Conservation (phyloP, 2,797 vertebrate genomes). For the Perodicticus potto region DNA sequence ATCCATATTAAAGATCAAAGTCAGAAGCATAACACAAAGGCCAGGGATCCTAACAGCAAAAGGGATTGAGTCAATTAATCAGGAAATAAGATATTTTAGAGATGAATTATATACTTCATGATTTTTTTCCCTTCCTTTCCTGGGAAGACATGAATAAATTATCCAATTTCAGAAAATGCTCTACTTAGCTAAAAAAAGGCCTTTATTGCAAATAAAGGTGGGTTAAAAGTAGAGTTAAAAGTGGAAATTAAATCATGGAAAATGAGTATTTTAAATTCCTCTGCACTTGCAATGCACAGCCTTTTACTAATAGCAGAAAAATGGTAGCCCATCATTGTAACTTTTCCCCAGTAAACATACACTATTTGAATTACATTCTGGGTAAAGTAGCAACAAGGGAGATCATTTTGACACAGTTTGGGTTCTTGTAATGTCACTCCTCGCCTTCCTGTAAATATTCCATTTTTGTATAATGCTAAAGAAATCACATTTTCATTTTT, state of each 20-base stretch:
- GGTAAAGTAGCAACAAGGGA: constrained; percentile 18
- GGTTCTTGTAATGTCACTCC: constrained; percentile 76
- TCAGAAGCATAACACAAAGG: constrained; percentile 28
- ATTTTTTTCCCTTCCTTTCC: neutral
- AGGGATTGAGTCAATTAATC: neutral
- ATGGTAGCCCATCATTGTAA: neutral
- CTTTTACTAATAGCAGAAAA: constrained; percentile 51
- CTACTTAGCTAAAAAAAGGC: constrained; percentile 36
- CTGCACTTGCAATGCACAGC: constrained; percentile 24
- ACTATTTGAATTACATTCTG: constrained; percentile 45
- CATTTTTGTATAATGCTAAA: constrained; percentile 78
- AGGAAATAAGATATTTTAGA: constrained; percentile 43
- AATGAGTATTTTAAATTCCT: constrained; percentile 69
- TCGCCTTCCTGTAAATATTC: constrained; percentile 79
- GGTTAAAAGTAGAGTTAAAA: neutral
- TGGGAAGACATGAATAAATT: neutral
- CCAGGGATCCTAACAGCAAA: constrained; percentile 32
- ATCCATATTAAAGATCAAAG: constrained; percentile 55
- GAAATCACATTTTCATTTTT: constrained; percentile 83
- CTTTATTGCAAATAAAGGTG: constrained; percentile 60
- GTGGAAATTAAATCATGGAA: constrained; percentile 44
- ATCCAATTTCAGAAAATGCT: constrained; percentile 25
- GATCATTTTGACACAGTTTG: constrained; percentile 59
- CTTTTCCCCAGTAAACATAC: neutral
- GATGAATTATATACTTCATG: neutral